A percentile compares a stretch with the other conserved stretches of the same genome.
These are phyloP conservation scores for Pammene fasciana DNA, from an alignment of 2,888 invertebrate species.

Conservation along the genomic window DNA sequence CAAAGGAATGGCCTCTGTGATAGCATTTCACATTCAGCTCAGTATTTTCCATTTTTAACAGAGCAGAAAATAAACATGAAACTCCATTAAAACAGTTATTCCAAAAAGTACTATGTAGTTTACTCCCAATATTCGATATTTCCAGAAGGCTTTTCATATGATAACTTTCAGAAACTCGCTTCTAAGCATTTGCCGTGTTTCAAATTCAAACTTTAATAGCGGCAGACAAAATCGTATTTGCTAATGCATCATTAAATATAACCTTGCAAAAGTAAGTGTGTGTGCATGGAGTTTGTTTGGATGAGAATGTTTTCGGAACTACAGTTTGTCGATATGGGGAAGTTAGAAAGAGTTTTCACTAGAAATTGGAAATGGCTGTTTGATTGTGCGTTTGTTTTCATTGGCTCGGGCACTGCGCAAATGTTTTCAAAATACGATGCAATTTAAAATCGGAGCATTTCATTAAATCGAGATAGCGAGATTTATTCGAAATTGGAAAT, in stretches of 20 bases:
- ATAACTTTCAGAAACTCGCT: conserved; percentile 1
- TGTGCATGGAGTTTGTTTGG: conserved; percentile 38
- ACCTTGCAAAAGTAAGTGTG: conserved; percentile 19
- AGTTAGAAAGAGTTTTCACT: conserved; percentile 14
- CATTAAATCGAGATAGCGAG: conserved; percentile 14
- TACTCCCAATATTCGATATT: conserved; percentile 36
- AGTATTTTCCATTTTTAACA: conserved; percentile 30
- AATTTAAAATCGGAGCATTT: conserved; percentile 13
- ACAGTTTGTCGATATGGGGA: conserved; percentile 24
- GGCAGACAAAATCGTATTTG: not conserved
- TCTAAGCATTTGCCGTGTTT: not conserved
- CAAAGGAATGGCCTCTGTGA: conserved; percentile 8
- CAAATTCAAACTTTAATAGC: conserved; percentile 8
- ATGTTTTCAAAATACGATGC: conserved; percentile 28
- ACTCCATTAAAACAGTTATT: conserved; percentile 32
- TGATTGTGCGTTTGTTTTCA: conserved; percentile 21
- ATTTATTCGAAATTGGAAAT: conserved; percentile 26
- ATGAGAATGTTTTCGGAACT: conserved; percentile 33
- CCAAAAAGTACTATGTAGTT: conserved; percentile 33
- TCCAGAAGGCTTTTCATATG: conserved; percentile 25
- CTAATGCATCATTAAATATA: not conserved
- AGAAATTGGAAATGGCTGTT: conserved; percentile 36
- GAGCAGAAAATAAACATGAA: conserved; percentile 21
- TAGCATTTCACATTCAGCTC: conserved; percentile 5
- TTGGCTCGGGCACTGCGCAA: conserved; percentile 8